Evolutionary conservation across 2,797 vertebrate genomes (phyloP).

Genomic region (Rhabdophis nuchalis): DNA sequence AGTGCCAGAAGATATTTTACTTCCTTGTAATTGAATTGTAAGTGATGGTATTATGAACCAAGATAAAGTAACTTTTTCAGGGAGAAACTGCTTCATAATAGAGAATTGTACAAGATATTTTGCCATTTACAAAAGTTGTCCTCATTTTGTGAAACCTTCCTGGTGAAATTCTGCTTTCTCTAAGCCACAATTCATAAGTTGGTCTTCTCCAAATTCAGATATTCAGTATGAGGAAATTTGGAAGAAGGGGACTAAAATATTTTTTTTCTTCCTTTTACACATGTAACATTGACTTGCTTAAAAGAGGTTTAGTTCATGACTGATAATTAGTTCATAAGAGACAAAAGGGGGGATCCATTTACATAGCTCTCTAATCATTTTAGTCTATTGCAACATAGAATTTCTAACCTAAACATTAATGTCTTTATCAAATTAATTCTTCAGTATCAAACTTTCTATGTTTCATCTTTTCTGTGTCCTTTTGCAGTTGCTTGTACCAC

Average conservation of each 20-base stretch:
- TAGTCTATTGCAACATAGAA: neutral
- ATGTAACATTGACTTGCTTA: neutral
- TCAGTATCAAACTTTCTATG: neutral
- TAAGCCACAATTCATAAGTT: too few species aligned
- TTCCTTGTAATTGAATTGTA: neutral
- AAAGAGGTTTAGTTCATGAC: neutral
- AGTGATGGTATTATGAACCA: neutral
- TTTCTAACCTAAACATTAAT: neutral
- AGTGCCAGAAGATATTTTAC: neutral
- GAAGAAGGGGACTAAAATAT: neutral
- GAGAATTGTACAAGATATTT: neutral
- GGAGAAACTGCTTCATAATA: neutral
- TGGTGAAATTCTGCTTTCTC: neutral
- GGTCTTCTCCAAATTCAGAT: too few species aligned
- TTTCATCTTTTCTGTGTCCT: neutral
- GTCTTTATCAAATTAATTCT: neutral
- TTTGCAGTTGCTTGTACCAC: neutral
- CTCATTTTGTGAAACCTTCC: neutral
- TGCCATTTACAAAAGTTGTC: neutral
- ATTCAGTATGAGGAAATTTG: too few species aligned
- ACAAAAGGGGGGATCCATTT: neutral
- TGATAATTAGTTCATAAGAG: neutral
- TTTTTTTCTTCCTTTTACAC: neutral
- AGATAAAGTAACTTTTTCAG: neutral
- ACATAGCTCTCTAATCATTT: neutral